phyloP scores from a whole-genome alignment of 2,797 vertebrate species.

The Mallotus villosus region DNA sequence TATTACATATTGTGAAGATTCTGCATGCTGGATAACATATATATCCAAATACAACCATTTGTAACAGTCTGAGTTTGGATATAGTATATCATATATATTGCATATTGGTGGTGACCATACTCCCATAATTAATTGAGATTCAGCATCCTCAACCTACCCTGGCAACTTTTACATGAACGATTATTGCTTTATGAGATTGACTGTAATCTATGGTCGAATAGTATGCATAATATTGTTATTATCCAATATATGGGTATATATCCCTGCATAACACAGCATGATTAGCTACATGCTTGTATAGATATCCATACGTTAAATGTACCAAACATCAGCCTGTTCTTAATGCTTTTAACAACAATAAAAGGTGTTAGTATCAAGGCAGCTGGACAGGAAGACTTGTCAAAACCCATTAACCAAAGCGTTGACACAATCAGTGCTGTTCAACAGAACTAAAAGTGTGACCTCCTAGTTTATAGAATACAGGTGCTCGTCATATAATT shows the following conservation, averaged over 20 bases:
- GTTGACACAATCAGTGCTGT: neutral
- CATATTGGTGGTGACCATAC: neutral
- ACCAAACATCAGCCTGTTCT: constrained; percentile 44
- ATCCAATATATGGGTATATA: constrained; percentile 39
- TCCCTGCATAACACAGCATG: constrained; percentile 12
- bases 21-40: too few relatives aligned
- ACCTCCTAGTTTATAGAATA: neutral
- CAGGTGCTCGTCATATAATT: too few relatives aligned
- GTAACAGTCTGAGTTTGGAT: too few relatives aligned
- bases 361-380: constrained; percentile 18
- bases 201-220: constrained; percentile 3
- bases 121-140: neutral
- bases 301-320: constrained; percentile 34
- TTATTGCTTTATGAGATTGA: constrained; percentile 38
- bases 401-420: neutral
- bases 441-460: neutral
- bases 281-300: constrained; percentile 59
- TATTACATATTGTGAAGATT: too few relatives aligned
- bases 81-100: too few relatives aligned
- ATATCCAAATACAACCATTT: too few relatives aligned
- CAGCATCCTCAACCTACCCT: neutral
- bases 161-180: constrained; percentile 1
- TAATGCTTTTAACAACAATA: constrained; percentile 28
- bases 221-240: neutral
- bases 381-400: constrained; percentile 2